Conservation (phyloP, 2,888 invertebrate species). For the Siphlonurus alternatus region DNA sequence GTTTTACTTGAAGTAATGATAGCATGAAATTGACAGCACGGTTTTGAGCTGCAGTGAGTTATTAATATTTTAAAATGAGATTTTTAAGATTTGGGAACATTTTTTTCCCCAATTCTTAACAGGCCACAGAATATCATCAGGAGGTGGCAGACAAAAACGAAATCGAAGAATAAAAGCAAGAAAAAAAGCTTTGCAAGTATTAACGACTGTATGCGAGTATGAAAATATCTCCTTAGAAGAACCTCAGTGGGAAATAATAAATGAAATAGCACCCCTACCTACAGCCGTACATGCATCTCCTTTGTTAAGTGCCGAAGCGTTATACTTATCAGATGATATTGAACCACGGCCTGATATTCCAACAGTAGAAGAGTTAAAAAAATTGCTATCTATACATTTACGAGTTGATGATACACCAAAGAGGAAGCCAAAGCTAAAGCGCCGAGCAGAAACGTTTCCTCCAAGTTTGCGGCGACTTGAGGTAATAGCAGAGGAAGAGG, state of each 20-base stretch:
- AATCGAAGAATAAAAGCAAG: not conserved
- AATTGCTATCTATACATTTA: not conserved
- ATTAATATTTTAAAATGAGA: too few relatives aligned
- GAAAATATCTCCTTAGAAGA: not conserved
- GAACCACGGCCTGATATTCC: not conserved
- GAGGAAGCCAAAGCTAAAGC: constrained; percentile 8
- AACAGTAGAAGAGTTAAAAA: not conserved
- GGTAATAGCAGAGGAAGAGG: constrained; percentile 29
- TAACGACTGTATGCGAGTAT: not conserved
- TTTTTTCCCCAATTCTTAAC: not conserved
- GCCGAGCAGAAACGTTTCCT: constrained; percentile 13
- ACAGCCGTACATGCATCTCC: not conserved
- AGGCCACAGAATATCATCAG: not conserved
- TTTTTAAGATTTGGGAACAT: not conserved
- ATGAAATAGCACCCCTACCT: not conserved
- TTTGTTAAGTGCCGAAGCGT: not conserved
- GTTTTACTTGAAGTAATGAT: too few relatives aligned
- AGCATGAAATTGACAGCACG: too few relatives aligned
- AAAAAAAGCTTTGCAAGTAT: not conserved
- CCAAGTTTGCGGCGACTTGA: constrained; percentile 11
- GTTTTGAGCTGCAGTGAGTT: too few relatives aligned
- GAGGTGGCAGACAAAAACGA: not conserved
- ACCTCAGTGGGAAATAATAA: not conserved
- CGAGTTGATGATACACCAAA: not conserved
- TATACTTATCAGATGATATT: not conserved